A percentile compares a stretch with the other conserved stretches of the same genome.
Conservation (phyloP, 1,140 invertebrate genomes). For the Aphaenogaster ashmeadi region DNA sequence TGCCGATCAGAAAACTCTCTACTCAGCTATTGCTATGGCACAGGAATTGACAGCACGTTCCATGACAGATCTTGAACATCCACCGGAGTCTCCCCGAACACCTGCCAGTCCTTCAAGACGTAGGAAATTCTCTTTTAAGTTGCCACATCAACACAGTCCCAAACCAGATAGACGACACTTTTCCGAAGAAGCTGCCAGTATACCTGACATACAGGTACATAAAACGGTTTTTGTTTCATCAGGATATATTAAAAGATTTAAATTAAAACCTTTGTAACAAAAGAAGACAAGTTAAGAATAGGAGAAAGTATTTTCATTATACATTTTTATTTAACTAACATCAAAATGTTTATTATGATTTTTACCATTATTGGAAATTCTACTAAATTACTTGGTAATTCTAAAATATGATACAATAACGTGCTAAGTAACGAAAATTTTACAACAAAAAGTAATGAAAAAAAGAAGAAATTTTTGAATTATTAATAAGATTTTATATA, state of each 20-base stretch:
- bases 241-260: slow-evolving; percentile 41
- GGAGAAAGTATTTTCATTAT: background rate
- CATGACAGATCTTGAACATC: slow-evolving; percentile 93
- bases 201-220: slow-evolving; percentile 95
- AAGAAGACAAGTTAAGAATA: background rate
- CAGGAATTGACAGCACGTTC: slow-evolving; percentile 96
- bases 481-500: background rate
- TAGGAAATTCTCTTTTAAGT: slow-evolving; percentile 95
- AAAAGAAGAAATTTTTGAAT: background rate
- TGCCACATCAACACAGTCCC: slow-evolving; percentile 90
- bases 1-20: slow-evolving; percentile 96
- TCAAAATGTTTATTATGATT: slow-evolving; percentile 1
- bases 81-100: slow-evolving; percentile 90
- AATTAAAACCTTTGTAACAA: slow-evolving; percentile 56
- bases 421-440: background rate
- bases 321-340: background rate
- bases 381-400: background rate
- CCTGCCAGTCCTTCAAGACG: slow-evolving; percentile 93
- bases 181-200: slow-evolving; percentile 95
- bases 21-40: slow-evolving; percentile 97
- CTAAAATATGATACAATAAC: background rate
- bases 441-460: background rate
- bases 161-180: slow-evolving; percentile 93
- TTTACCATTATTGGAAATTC: background rate
- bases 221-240: slow-evolving; percentile 73